A percentile compares a stretch with the other conserved stretches of the same genome.
phyloP scores from a whole-genome alignment of 2,888 invertebrate genomes.

The Xylota segnis region DNA sequence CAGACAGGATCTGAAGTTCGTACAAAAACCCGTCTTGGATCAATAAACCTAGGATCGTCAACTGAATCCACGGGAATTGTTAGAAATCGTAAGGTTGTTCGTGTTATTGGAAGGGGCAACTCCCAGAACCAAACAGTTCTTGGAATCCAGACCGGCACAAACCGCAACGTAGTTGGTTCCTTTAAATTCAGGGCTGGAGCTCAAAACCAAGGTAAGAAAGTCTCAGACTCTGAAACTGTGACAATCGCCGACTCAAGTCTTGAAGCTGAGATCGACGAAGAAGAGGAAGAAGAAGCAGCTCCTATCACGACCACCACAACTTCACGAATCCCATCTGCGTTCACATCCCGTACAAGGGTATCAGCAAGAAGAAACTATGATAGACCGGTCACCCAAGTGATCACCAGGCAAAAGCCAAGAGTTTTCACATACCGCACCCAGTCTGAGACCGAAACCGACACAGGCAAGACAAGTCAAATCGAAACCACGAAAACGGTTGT shows the following conservation, averaged over 20 bases:
- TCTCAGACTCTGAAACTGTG: not conserved
- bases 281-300: not conserved
- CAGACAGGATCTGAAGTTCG: not conserved
- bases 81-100: not conserved
- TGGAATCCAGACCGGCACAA: not conserved
- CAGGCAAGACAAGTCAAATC: conserved; percentile 24
- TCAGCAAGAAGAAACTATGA: conserved; percentile 27
- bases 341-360: conserved; percentile 21
- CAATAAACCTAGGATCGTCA: not conserved
- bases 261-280: conserved; percentile 33
- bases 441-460: conserved; percentile 72
- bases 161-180: not conserved
- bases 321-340: not conserved
- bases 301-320: not conserved
- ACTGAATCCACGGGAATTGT: not conserved
- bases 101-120: not conserved
- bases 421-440: conserved; percentile 22
- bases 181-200: conserved; percentile 9
- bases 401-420: conserved; percentile 14
- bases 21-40: not conserved
- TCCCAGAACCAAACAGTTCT: not conserved
- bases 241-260: conserved; percentile 19
- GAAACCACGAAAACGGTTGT: conserved; percentile 78
- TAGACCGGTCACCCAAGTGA: not conserved
- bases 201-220: not conserved